Evolutionary conservation across 2,113 vertebrate genomes (phyloP).

Genomic region (Phycodurus eques): DNA sequence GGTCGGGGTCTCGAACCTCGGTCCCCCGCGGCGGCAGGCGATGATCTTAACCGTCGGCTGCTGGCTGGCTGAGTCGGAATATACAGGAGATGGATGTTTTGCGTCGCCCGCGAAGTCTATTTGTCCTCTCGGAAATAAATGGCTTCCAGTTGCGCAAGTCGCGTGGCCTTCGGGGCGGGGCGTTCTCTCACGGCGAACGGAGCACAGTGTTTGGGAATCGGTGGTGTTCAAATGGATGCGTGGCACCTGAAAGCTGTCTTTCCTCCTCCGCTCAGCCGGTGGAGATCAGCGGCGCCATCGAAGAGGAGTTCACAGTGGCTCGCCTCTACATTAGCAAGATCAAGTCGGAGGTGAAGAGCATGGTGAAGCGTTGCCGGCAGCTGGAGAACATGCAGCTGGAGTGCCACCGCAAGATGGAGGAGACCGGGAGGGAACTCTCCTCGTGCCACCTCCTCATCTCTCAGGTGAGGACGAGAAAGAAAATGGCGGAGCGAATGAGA

Average conservation of each 20-base stretch:
- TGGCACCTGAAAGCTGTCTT: not conserved
- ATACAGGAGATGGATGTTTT: too few relatives aligned
- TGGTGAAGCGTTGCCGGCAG: slow-evolving; percentile 90
- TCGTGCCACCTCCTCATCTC: slow-evolving; percentile 96
- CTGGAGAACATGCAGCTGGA: slow-evolving; percentile 90
- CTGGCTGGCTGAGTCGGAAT: too few relatives aligned
- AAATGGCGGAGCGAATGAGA: not conserved
- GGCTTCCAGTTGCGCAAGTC: too few relatives aligned
- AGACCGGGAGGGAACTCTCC: slow-evolving; percentile 86
- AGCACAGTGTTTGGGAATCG: too few relatives aligned
- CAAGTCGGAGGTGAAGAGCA: slow-evolving; percentile 92
- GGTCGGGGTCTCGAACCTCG: too few relatives aligned
- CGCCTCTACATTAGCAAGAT: slow-evolving; percentile 94
- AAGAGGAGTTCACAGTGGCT: slow-evolving; percentile 92
- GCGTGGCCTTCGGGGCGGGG: too few relatives aligned
- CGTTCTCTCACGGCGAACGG: too few relatives aligned
- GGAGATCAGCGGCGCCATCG: slow-evolving; percentile 91
- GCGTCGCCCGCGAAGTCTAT: too few relatives aligned
- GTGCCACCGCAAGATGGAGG: slow-evolving; percentile 95
- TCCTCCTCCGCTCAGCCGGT: slow-evolving; percentile 69
- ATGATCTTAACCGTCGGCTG: too few relatives aligned
- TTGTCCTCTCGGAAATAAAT: too few relatives aligned
- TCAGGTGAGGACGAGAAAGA: slow-evolving; percentile 71
- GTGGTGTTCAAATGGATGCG: not conserved
- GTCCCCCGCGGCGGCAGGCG: too few relatives aligned